Evolutionary conservation across 2,797 vertebrate species (phyloP).

Genomic region (Hippocampus kuda): DNA sequence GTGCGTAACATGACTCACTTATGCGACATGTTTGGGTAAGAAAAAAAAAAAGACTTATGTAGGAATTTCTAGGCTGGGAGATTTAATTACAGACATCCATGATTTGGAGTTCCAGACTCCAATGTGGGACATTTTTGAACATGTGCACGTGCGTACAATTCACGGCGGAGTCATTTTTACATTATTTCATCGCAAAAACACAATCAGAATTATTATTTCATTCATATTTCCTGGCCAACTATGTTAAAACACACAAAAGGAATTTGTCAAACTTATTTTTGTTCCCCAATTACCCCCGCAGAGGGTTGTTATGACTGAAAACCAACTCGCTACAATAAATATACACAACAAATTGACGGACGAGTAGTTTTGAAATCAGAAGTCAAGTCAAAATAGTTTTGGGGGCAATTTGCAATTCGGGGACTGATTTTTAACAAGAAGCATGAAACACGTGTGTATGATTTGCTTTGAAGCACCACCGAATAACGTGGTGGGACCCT

Average conservation of each 20-base stretch:
- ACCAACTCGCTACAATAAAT: background rate
- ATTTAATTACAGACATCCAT: constrained; percentile 9
- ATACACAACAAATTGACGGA: background rate
- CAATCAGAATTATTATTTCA: background rate
- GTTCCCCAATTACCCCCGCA: background rate
- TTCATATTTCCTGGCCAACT: background rate
- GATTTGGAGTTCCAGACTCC: constrained; percentile 37
- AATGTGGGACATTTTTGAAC: constrained; percentile 1
- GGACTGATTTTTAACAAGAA: background rate
- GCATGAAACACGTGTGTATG: background rate
- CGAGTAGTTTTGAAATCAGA: background rate
- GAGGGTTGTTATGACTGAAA: background rate
- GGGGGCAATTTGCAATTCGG: background rate
- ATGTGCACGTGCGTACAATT: constrained; percentile 35
- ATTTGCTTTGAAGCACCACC: background rate
- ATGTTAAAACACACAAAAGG: background rate
- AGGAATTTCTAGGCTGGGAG: constrained; percentile 4
- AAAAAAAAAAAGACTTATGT: constrained; percentile 6
- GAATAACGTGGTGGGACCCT: no score
- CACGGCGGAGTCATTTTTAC: constrained; percentile 58
- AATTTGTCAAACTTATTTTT: background rate
- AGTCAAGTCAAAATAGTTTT: background rate
- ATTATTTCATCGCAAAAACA: constrained; percentile 6
- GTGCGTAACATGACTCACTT: background rate
- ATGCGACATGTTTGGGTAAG: background rate